Base-by-base conservation (phyloP, 2,113 vertebrate species). In the Tinamus guttatus region DNA sequence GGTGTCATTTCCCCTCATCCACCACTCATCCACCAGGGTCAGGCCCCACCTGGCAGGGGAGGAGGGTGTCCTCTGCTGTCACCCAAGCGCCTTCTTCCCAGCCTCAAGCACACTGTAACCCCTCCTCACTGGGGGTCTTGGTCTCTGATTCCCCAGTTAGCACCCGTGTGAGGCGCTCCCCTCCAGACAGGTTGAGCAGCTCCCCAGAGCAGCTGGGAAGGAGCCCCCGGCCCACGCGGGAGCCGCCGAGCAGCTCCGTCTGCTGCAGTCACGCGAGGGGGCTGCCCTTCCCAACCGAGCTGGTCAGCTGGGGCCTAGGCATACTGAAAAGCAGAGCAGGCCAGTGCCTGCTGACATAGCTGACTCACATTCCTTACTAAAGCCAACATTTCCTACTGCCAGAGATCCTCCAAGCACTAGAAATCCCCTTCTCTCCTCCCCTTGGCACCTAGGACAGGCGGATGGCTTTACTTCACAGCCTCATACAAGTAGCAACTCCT, bases 121-220 rank as follows among this genome's bases (percentile, higher is more conserved):
- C 49, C n/a, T 81, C 69, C 64, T 90, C 58, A 28, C 19, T 41
- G n/a, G 21, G 43, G n/a, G 7, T 52, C 58, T 81, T 54, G 47
- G 8, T 7, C 38, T 68, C 32, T 77, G 64, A 93, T 54, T 76
- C 86, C 69, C 63, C 73, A 76, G 76, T 45, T 45, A 89, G 90
- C 58, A 69, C 70, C 77, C 93, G 65, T 51, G 60, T 36, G 69
- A 87, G 60, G 56, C 88, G 64, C 24, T 51, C n/a, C 51, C 56
- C 73, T 83, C 75, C 25, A 28, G 59, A 81, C 73, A 95, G 60
- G 90, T 95, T 88, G 87, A 94, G 94, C 47, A 84, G 62, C 77
- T 94, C 10, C 0, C 78, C 36, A 13, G 77, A 89, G 93, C 91
- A 95, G 87, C 94, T 83, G 94, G 92, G 92, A 78, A 86, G 90